These are phyloP conservation scores for Mus spretus DNA, from an alignment of 2,797 vertebrate species.

Conservation along the genomic window DNA sequence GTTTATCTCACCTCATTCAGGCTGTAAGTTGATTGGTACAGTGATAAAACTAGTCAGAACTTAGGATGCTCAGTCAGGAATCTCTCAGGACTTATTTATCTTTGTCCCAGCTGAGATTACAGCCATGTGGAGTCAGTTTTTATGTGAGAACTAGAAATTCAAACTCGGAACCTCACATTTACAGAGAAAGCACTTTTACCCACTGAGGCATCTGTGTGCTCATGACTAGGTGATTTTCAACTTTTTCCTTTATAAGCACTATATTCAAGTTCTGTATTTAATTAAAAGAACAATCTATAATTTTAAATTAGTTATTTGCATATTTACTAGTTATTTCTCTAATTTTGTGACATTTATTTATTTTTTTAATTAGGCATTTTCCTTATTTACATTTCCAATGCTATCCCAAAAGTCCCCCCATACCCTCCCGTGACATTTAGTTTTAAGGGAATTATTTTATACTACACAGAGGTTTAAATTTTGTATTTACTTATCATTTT, in stretches of 20 bases:
- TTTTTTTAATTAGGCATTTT: background rate
- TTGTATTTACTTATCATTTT: background rate
- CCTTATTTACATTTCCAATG: too few relatives aligned
- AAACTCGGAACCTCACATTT: background rate
- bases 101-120: background rate
- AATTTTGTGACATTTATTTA: background rate
- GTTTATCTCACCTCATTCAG: background rate
- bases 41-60: background rate
- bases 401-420: too few relatives aligned
- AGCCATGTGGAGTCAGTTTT: background rate
- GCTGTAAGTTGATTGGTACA: background rate
- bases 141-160: background rate
- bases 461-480: background rate
- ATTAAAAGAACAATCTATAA: background rate
- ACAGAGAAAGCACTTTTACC: background rate
- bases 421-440: background rate
- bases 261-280: background rate
- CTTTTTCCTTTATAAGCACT: conserved; percentile 24
- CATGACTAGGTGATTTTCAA: background rate
- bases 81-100: background rate
- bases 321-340: conserved; percentile 42
- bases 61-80: background rate
- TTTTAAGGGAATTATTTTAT: background rate
- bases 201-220: too few relatives aligned
- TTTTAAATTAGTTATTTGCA: background rate